Conservation (phyloP, 2,113 vertebrate genomes). For the Vombatus ursinus region DNA sequence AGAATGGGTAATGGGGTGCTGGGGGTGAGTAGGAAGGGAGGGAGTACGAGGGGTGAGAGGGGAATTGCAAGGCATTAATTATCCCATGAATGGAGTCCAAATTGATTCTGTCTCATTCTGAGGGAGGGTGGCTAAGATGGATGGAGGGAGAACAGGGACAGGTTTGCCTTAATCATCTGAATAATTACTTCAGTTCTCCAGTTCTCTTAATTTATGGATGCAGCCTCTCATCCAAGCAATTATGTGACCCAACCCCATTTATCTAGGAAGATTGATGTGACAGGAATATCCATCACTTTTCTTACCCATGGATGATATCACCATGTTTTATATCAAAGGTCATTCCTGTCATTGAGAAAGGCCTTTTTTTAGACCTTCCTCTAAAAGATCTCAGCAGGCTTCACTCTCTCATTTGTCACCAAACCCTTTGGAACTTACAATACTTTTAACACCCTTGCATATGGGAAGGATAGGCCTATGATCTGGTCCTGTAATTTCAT, state of each 20-base stretch:
- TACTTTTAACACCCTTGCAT: not conserved
- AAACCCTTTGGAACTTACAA: not conserved
- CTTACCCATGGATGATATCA: not conserved
- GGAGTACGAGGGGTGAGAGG: too few relatives aligned
- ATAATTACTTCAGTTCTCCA: not conserved
- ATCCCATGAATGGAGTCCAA: not conserved
- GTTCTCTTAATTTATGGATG: not conserved
- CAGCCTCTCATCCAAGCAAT: not conserved
- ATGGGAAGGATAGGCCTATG: not conserved
- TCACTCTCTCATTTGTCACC: not conserved
- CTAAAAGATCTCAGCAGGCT: not conserved
- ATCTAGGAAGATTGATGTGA: not conserved
- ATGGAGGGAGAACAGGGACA: not conserved
- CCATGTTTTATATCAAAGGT: not conserved
- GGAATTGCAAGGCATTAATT: not conserved
- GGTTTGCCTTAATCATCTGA: not conserved
- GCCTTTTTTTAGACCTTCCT: not conserved
- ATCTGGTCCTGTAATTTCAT: not conserved
- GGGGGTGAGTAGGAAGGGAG: too few relatives aligned
- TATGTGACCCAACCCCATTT: not conserved
- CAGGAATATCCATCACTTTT: not conserved
- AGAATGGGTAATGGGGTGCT: not conserved
- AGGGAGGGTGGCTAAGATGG: not conserved
- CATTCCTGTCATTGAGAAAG: not conserved
- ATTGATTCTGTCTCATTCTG: not conserved